Evolutionary conservation across 2,888 invertebrate genomes (phyloP).

Genomic region (Habrosyne pyritoides): DNA sequence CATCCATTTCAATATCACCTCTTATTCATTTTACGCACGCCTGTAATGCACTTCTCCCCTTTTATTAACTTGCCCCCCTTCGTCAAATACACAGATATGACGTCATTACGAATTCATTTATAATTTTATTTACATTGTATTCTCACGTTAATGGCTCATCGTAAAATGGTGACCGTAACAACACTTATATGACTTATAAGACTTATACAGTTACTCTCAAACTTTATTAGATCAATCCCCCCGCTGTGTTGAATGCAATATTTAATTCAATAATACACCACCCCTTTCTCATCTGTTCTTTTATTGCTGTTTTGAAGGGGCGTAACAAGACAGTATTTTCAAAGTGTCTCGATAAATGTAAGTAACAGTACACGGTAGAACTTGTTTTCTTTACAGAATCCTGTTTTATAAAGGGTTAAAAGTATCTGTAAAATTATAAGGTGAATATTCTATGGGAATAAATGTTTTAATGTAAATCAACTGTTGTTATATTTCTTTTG

Average conservation of each 20-base stretch:
- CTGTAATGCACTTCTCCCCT: neutral
- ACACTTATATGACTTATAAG: neutral
- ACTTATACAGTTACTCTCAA: neutral
- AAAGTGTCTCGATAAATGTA: neutral
- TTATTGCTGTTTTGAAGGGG: neutral
- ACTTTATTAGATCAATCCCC: neutral
- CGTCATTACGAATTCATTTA: slow-evolving; percentile 8
- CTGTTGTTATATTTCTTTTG: too few species aligned
- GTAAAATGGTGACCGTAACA: slow-evolving; percentile 2
- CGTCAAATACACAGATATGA: neutral
- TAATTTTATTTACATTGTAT: slow-evolving; percentile 7
- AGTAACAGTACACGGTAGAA: neutral
- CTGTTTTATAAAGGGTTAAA: too few species aligned
- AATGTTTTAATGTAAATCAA: too few species aligned
- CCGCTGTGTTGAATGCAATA: neutral
- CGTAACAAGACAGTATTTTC: neutral
- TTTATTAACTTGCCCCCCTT: neutral
- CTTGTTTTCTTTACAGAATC: too few species aligned
- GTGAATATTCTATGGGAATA: too few species aligned
- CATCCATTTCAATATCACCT: neutral
- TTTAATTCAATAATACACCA: neutral
- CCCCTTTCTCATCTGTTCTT: neutral
- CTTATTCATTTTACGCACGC: neutral
- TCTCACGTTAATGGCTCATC: slow-evolving; percentile 1
- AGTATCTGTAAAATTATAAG: too few species aligned